Percentiles rank a stretch among this genome's conserved stretches.
These are phyloP conservation scores for Myotis planiceps DNA, from an alignment of 2,797 vertebrate genomes.

Conservation along the genomic window DNA sequence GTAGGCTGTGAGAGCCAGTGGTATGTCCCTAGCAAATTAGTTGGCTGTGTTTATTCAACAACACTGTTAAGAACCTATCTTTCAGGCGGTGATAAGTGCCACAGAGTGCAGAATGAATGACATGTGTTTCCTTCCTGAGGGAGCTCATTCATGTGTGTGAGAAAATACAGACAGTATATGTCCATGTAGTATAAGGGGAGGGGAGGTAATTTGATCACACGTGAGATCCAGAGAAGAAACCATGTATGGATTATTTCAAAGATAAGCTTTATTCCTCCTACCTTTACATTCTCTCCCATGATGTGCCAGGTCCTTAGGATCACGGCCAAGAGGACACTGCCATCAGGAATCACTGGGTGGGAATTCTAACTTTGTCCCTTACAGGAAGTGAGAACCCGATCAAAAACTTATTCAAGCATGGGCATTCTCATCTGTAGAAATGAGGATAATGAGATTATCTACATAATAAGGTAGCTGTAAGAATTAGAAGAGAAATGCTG, in stretches of 20 bases:
- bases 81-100: not conserved
- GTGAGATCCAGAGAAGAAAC: not conserved
- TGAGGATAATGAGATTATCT: not conserved
- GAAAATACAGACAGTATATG: not conserved
- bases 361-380: not conserved
- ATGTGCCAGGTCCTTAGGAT: not conserved
- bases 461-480: not conserved
- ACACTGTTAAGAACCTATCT: not conserved
- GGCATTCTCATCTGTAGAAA: not conserved
- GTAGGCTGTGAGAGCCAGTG: not conserved
- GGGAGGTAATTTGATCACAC: not conserved
- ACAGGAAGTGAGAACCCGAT: not conserved
- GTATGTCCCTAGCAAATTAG: not conserved
- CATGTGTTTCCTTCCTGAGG: not conserved
- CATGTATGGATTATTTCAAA: not conserved
- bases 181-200: not conserved
- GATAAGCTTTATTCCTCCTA: not conserved
- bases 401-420: not conserved
- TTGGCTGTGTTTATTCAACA: not conserved
- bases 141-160: not conserved
- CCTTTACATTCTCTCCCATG: not conserved
- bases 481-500: not conserved
- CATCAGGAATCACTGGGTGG: not conserved
- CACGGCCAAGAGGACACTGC: not conserved
- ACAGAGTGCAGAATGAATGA: not conserved